Base-by-base conservation (phyloP, 2,888 invertebrate species). In the Clepsis dumicolana region DNA sequence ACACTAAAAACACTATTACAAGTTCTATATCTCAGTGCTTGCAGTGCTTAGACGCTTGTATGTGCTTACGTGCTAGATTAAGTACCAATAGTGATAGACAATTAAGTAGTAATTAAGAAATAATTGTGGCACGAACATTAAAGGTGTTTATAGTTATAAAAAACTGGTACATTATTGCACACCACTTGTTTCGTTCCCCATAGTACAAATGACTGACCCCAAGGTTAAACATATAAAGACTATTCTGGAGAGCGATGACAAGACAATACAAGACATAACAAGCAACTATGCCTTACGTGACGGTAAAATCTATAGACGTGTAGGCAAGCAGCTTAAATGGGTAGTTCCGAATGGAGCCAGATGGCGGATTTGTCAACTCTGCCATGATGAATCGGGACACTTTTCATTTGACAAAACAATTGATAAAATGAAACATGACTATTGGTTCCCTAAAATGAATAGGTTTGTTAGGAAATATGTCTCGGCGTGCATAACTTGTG, bases 361-460 rank as follows among this genome's bases (percentile, higher is more conserved):
- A 7, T 61, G 60, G 60, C 48, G 48, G 3, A 44, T 61, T 0
- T 44, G 44, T 18, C 44, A 60, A 27, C 14, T 48, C 5, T 21
- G 48, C 21, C 69, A 65, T 35, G 63, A 60, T 8, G 70, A 70
- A 12, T 29, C 56, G 21, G 70, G 70, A 5, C 70, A 70, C 21
- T 70, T 66, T 18, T 44, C 54, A 14, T 18, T 61, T 0, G 70
- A 67, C 24, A 64, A 67, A 50, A 67, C 70, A 8, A 24, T 67
- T 12, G 56, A 64, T 4, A 66, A 64, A 56, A 64, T 67, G 18
- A 66, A 56, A 50, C 10, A 38, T 3, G 50, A 67, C 10, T 70
- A 70, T 21, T 70, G 70, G 70, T 67, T 70, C 14, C 60, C 70
- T 1, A 70, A 32, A 32, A 61, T 61, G 48, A 29, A 14, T 29